These are phyloP conservation scores for Ips typographus DNA, from an alignment of 1,140 invertebrate species.

Conservation along the genomic window DNA sequence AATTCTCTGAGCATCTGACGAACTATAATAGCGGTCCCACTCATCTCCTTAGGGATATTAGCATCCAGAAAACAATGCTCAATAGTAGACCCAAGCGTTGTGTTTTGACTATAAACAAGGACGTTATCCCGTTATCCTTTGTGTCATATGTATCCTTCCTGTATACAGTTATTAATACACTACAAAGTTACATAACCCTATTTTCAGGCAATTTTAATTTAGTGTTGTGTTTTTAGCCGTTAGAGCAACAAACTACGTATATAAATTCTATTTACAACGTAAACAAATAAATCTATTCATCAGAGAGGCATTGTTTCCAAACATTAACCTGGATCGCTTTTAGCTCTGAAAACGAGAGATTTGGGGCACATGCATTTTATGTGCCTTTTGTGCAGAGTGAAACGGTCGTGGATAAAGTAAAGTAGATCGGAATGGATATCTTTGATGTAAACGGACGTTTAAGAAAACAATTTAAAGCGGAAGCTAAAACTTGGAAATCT, in stretches of 20 bases:
- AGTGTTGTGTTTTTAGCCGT: neutral
- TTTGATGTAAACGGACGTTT: conserved; percentile 1
- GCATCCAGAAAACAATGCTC: conserved; percentile 10
- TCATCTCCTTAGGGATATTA: conserved; percentile 12
- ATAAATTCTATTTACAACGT: conserved; percentile 3
- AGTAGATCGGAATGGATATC: neutral
- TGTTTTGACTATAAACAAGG: neutral
- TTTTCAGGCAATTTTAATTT: neutral
- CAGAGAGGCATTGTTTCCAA: neutral
- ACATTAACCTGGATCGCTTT: conserved; percentile 1
- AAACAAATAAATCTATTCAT: conserved; percentile 6
- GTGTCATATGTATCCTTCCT: neutral
- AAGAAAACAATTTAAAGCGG: neutral
- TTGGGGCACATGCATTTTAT: neutral
- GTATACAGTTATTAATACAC: neutral
- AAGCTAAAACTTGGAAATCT: too few relatives aligned
- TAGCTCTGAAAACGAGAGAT: neutral
- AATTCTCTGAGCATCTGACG: neutral
- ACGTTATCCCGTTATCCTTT: neutral
- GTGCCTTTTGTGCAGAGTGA: neutral
- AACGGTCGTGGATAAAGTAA: neutral
- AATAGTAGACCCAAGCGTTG: conserved; percentile 1
- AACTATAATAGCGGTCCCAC: conserved; percentile 2
- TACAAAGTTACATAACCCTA: neutral
- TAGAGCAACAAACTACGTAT: neutral